Evolutionary conservation across 2,797 vertebrate species (phyloP).

Genomic region (Falco novaeseelandiae): DNA sequence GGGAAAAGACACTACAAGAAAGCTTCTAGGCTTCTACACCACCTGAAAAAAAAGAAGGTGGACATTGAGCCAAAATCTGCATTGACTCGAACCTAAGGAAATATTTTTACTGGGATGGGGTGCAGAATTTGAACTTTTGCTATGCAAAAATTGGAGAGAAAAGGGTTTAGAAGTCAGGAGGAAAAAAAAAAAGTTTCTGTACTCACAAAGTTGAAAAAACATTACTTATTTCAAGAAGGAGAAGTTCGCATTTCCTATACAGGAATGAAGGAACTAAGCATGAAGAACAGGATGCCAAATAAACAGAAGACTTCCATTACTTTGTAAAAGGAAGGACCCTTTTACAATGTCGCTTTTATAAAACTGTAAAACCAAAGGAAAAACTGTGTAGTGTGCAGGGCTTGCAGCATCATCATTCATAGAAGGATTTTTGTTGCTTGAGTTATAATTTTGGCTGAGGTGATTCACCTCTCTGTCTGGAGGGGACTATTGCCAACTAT

Average conservation of each 20-base stretch:
- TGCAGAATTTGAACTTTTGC: background rate
- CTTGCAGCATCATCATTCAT: background rate
- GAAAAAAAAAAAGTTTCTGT: background rate
- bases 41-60: background rate
- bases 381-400: background rate
- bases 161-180: background rate
- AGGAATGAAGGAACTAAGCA: background rate
- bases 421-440: background rate
- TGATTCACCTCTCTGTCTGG: background rate
- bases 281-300: background rate
- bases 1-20: background rate
- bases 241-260: background rate
- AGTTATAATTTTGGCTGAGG: background rate
- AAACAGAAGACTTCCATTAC: background rate
- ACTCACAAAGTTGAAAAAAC: background rate
- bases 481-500: background rate
- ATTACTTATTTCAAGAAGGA: background rate
- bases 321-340: background rate
- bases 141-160: background rate
- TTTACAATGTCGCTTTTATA: background rate
- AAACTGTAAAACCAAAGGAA: background rate
- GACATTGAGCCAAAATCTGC: background rate
- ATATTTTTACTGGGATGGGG: background rate
- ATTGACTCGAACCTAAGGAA: background rate
- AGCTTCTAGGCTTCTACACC: background rate